These are phyloP conservation scores for Melopsittacus undulatus DNA, from an alignment of 2,797 vertebrate genomes.

Conservation along the genomic window DNA sequence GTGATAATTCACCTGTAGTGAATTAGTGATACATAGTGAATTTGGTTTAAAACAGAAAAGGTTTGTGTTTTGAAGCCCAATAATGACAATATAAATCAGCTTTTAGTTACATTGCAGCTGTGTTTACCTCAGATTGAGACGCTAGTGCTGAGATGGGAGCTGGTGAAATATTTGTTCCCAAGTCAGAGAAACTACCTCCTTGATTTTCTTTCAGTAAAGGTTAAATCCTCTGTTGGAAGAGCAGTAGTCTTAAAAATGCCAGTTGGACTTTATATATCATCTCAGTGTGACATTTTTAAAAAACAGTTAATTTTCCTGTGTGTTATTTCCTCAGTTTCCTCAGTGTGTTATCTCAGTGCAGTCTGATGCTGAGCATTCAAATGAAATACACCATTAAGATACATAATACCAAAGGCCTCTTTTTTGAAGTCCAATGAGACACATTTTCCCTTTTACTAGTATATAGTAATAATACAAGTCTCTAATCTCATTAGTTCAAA, in stretches of 20 bases:
- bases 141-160: not conserved
- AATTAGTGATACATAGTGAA: not conserved
- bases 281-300: not conserved
- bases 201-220: not conserved
- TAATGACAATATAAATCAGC: not conserved
- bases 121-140: not conserved
- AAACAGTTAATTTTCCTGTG: not conserved
- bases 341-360: not conserved
- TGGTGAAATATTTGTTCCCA: not conserved
- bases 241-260: not conserved
- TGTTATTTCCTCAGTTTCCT: not conserved
- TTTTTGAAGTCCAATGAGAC: slow-evolving; percentile 4
- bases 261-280: not conserved
- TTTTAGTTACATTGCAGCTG: not conserved
- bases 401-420: not conserved
- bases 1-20: not conserved
- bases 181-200: not conserved
- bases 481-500: slow-evolving; percentile 47
- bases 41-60: not conserved
- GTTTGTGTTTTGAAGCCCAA: not conserved
- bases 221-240: not conserved
- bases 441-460: slow-evolving; percentile 32
- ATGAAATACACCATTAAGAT: slow-evolving; percentile 13
- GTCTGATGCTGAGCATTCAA: slow-evolving; percentile 1
- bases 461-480: not conserved